phyloP scores from a whole-genome alignment of 2,113 vertebrate genomes.

The Tragelaphus scriptus region DNA sequence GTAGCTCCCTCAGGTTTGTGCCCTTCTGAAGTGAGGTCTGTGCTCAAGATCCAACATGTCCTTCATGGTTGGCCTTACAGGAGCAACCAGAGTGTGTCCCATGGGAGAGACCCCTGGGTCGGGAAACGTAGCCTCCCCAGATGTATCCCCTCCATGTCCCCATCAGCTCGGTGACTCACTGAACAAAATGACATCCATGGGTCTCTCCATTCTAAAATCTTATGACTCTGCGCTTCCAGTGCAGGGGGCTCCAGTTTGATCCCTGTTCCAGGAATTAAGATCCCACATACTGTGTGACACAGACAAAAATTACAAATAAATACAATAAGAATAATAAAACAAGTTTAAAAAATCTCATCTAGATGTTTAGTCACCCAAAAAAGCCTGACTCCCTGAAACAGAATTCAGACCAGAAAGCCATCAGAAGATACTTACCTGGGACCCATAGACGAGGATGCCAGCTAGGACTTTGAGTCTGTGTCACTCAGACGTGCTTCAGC shows the following conservation, averaged over 20 bases:
- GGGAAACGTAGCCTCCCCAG: not conserved
- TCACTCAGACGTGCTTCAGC: not conserved
- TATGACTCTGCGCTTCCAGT: not conserved
- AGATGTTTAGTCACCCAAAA: not conserved
- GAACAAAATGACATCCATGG: not conserved
- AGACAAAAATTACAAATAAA: not conserved
- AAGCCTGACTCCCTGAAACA: not conserved
- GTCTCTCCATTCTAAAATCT: not conserved
- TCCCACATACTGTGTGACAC: not conserved
- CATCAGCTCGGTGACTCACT: not conserved
- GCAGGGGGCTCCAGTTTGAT: not conserved
- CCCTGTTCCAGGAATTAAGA: not conserved
- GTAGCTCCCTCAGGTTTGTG: not conserved
- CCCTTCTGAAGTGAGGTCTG: not conserved
- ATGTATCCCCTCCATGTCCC: not conserved
- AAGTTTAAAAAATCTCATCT: not conserved
- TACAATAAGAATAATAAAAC: not conserved
- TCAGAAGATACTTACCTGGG: not conserved
- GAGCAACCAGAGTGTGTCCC: not conserved
- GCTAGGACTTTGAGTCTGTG: rapidly evolving
- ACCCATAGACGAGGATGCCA: not conserved
- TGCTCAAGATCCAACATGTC: not conserved
- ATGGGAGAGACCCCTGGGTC: not conserved
- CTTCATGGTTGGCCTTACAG: not conserved
- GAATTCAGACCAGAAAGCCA: not conserved